phyloP scores from a whole-genome alignment of 1,140 invertebrate species.

The Cyrtorhinus lividipennis region DNA sequence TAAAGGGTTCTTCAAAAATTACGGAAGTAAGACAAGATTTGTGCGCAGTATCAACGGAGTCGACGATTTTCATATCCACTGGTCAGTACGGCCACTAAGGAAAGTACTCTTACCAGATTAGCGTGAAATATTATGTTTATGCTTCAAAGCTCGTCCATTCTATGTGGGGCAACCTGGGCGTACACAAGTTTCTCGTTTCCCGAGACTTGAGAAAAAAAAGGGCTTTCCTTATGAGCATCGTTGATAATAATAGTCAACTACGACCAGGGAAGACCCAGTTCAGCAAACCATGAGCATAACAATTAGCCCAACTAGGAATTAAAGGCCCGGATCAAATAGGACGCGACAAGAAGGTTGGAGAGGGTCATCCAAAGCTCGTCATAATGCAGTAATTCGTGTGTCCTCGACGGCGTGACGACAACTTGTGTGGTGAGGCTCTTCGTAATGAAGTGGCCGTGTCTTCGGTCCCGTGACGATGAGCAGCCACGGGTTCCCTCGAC shows the following conservation, averaged over 20 bases:
- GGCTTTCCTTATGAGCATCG: neutral
- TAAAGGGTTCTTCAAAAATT: too few relatives aligned
- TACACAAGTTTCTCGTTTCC: too few relatives aligned
- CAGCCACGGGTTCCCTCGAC: neutral
- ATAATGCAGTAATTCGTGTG: slow-evolving; percentile 7
- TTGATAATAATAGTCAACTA: neutral
- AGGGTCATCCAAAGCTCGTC: neutral
- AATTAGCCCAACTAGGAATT: neutral
- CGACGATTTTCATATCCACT: too few relatives aligned
- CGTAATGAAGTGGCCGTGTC: slow-evolving; percentile 2
- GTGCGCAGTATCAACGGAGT: too few relatives aligned
- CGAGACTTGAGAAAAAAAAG: too few relatives aligned
- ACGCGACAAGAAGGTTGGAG: neutral
- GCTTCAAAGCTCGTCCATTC: too few relatives aligned
- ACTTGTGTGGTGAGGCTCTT: neutral
- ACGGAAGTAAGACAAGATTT: too few relatives aligned
- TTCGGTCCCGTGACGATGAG: neutral
- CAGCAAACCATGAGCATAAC: neutral
- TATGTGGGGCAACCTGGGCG: too few relatives aligned
- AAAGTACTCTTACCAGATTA: too few relatives aligned
- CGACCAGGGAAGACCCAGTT: neutral
- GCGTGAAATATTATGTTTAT: too few relatives aligned
- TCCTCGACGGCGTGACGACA: neutral
- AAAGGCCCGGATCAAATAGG: neutral
- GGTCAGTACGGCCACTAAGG: too few relatives aligned